Evolutionary conservation across 2,797 vertebrate species (phyloP).

Genomic region (Synaphobranchus kaupii): DNA sequence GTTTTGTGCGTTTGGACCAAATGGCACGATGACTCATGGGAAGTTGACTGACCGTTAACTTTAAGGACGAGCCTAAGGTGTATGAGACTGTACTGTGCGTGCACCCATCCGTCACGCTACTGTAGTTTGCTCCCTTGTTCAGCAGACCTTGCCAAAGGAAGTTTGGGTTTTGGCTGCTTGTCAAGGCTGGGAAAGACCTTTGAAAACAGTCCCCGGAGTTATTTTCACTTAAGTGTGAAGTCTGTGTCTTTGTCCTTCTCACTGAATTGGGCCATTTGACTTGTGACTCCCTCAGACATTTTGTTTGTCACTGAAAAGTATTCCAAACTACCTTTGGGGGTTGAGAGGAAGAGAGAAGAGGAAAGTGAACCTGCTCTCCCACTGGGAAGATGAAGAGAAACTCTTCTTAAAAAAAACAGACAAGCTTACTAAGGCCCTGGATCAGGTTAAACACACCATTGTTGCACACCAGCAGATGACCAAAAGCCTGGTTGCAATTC

Average conservation of each 20-base stretch:
- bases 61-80: background rate
- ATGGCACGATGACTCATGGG: background rate
- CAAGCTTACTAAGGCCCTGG: background rate
- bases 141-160: background rate
- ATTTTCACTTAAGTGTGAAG: background rate
- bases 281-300: background rate
- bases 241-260: background rate
- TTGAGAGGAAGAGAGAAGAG: background rate
- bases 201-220: background rate
- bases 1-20: background rate
- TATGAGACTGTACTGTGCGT: too few relatives aligned
- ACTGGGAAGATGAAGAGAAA: background rate
- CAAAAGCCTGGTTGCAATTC: background rate
- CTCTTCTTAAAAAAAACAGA: background rate
- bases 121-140: background rate
- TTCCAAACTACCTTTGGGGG: background rate
- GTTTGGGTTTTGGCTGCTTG: background rate
- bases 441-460: background rate
- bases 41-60: background rate
- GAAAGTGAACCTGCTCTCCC: background rate
- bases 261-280: background rate
- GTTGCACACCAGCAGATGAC: background rate
- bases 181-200: background rate
- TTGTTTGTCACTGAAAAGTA: background rate
- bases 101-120: background rate